A percentile compares a stretch with the other conserved stretches of the same genome.
Conservation (phyloP, 2,113 vertebrate species). For the Thryonomys swinderianus region DNA sequence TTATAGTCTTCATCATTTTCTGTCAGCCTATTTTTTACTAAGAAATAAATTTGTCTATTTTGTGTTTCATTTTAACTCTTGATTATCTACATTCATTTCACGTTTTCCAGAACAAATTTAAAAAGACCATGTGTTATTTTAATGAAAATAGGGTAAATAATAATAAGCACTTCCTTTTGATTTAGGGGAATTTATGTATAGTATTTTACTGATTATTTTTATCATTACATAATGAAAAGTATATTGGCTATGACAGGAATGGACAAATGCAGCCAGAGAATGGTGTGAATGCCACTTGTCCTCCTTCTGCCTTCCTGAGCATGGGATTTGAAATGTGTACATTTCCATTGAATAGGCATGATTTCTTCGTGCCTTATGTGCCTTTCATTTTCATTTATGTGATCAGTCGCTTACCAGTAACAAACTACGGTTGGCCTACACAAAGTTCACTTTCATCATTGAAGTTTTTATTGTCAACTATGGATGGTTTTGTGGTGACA, state of each 20-base stretch:
- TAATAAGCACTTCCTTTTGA: background rate
- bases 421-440: background rate
- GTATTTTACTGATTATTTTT: background rate
- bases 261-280: background rate
- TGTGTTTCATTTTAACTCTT: background rate
- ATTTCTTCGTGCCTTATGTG: background rate
- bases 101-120: background rate
- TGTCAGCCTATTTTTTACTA: background rate
- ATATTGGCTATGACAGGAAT: background rate
- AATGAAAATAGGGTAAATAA: background rate
- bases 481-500: background rate
- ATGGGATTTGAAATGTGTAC: background rate
- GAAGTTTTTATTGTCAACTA: background rate
- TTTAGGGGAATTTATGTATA: background rate
- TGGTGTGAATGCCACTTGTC: accelerated
- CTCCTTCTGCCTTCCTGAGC: background rate
- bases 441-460: background rate
- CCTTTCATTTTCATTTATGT: background rate
- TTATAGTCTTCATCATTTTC: background rate
- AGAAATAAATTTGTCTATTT: background rate
- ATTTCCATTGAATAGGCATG: background rate
- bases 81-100: background rate
- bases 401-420: background rate
- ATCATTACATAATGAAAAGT: background rate
- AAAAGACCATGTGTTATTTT: background rate